Conservation (phyloP, 2,113 vertebrate genomes). For the Corynorhinus townsendii region DNA sequence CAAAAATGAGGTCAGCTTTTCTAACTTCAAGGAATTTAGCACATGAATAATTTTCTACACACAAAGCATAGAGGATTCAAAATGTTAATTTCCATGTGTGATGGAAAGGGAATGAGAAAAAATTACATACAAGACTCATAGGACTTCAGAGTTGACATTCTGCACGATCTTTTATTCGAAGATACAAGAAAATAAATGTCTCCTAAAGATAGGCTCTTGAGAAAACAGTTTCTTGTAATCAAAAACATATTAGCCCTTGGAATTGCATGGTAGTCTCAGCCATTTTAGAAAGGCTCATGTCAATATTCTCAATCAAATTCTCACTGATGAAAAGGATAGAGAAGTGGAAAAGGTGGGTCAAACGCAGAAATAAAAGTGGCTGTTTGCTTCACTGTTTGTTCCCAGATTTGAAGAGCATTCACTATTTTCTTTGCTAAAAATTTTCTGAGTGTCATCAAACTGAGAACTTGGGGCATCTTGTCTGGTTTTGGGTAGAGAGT, state of each 20-base stretch:
- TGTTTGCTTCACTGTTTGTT: neutral
- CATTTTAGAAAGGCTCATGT: neutral
- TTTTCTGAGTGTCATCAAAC: conserved; percentile 24
- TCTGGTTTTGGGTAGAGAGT: conserved; percentile 72
- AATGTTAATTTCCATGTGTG: conserved; percentile 8
- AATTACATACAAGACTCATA: neutral
- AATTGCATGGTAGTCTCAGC: neutral
- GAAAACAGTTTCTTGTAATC: conserved; percentile 14
- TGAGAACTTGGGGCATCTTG: conserved; percentile 50
- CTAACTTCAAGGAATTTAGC: conserved; percentile 10
- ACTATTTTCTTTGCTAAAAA: conserved; percentile 13
- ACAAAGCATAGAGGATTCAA: conserved; percentile 23
- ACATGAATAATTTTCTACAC: conserved; percentile 24
- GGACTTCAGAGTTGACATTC: neutral
- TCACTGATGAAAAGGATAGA: neutral
- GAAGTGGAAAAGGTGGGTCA: neutral
- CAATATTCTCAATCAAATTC: neutral
- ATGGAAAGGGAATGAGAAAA: neutral
- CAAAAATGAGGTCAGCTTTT: conserved; percentile 33
- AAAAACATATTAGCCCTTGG: conserved; percentile 7
- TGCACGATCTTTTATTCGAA: neutral
- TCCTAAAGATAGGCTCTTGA: conserved; percentile 5
- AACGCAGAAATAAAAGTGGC: neutral
- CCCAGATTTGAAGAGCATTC: neutral
- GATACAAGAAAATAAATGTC: conserved; percentile 29